Base-by-base conservation (phyloP, 1,140 invertebrate genomes). In the Cataglyphis hispanica region DNA sequence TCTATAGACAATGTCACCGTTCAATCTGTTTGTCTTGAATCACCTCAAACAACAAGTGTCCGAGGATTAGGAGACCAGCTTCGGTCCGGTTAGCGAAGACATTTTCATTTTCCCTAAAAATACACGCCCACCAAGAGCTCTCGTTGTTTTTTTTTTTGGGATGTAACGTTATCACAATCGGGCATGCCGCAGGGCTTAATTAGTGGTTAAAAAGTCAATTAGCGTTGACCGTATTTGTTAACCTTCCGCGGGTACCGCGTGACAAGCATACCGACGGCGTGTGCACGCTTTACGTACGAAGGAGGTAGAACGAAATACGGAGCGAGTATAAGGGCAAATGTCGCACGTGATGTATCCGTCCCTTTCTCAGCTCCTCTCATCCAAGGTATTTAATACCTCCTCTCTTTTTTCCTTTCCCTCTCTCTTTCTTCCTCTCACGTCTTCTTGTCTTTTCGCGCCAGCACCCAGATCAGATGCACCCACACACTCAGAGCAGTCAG, bases 151-250 rank as follows among this genome's bases (percentile, higher is more conserved):
- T 77, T 77, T 40, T 77, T 77, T 40, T 16, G 11, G 46, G 27
- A 31, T 78, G 67, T 74, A 87, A 90, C 76, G 70, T 67, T 85
- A 84, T 88, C 76, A 83, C 84, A 58, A 34, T 60, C 72, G 86
- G 78, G 84, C 67, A 87, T 86, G 75, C 78, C 86, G 13, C 67
- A 22, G 80, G 53, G 86, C 87, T 87, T 92, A 92, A 92, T 92
- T 89, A 91, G 70, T 84, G 87, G 89, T 93, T 92, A 89, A 93
- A 91, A 92, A 89, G 90, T 92, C 89, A 93, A 93, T 93, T 93
- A 92, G 87, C 87, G 74, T 87, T 91, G 91, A 92, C 91, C 87
- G 90, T 91, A 89, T 92, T 92, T 88, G 87, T 91, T 91, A 92
- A 92, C 85, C 87, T 89, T 89, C 74, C 85, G 37, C 70, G 89